These are phyloP conservation scores for Philypnodon macrostomus DNA, from an alignment of 2,797 vertebrate species.

Conservation along the genomic window DNA sequence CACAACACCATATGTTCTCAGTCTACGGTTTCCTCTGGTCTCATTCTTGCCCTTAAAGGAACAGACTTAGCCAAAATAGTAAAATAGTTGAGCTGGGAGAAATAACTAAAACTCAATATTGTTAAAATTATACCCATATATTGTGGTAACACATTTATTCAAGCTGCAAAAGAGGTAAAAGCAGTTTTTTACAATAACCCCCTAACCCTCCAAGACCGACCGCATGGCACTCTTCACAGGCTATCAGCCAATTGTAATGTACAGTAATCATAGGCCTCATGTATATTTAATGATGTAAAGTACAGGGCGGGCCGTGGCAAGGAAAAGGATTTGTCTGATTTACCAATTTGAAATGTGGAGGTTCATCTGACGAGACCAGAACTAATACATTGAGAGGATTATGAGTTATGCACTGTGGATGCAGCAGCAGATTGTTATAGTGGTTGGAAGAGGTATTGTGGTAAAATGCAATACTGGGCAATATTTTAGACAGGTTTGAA, in stretches of 20 bases:
- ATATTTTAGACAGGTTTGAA: too few species aligned
- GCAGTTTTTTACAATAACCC: neutral
- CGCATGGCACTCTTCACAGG: slow-evolving; percentile 6
- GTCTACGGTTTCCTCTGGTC: slow-evolving; percentile 24
- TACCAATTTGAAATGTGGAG: slow-evolving; percentile 56
- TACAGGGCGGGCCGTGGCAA: slow-evolving; percentile 26
- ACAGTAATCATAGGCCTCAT: slow-evolving; percentile 50
- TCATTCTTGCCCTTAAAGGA: neutral
- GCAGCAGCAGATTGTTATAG: slow-evolving; percentile 1
- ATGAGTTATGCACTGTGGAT: slow-evolving; percentile 17
- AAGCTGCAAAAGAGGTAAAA: neutral
- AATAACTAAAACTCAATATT: too few species aligned
- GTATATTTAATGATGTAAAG: slow-evolving; percentile 60
- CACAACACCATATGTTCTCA: slow-evolving; percentile 59
- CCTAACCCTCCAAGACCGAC: neutral
- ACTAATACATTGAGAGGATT: slow-evolving; percentile 17
- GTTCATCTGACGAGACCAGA: slow-evolving; percentile 46
- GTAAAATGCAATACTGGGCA: too few species aligned
- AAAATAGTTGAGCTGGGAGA: too few species aligned
- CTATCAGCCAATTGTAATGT: slow-evolving; percentile 22
- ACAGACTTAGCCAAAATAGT: slow-evolving; percentile 9
- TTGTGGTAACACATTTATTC: too few species aligned
- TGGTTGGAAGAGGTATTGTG: neutral
- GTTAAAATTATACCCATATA: too few species aligned
- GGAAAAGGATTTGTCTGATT: slow-evolving; percentile 43